A percentile compares a stretch with the other conserved stretches of the same genome.
Conservation (phyloP, 2,888 invertebrate species). For the Xanthia icteritia region DNA sequence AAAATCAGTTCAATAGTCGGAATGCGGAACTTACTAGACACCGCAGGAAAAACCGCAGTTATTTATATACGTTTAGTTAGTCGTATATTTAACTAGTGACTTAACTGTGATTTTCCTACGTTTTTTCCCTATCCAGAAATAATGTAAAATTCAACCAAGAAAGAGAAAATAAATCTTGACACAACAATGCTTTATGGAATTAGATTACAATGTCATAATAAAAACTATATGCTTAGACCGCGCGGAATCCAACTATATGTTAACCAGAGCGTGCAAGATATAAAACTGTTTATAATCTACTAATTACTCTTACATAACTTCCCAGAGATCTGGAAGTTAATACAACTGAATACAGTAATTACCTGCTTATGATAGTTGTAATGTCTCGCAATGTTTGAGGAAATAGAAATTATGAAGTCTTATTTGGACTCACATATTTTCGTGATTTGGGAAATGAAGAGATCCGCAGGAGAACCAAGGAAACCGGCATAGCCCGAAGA, state of each 20-base stretch:
- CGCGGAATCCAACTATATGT: conserved; percentile 30
- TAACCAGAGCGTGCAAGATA: conserved; percentile 47
- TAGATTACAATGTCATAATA: conserved; percentile 4
- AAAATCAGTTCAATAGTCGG: no score
- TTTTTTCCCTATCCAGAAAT: neutral
- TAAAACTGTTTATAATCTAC: conserved; percentile 34
- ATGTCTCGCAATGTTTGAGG: conserved; percentile 22
- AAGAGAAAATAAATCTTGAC: neutral
- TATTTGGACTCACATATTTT: neutral
- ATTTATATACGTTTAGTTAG: neutral
- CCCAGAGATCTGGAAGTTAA: conserved; percentile 21
- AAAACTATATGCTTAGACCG: conserved; percentile 5
- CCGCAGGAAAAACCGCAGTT: neutral
- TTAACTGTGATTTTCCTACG: neutral
- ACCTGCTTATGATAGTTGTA: neutral
- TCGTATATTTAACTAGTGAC: neutral
- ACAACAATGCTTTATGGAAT: neutral
- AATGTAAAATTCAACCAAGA: neutral
- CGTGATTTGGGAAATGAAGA: no score
- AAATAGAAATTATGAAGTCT: conserved; percentile 16
- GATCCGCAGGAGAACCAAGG: no score
- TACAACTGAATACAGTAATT: conserved; percentile 33
- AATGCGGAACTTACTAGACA: neutral
- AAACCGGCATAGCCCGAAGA: no score
- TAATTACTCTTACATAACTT: conserved; percentile 48